Conservation (phyloP, 1,140 invertebrate species). For the Orussus abietinus region DNA sequence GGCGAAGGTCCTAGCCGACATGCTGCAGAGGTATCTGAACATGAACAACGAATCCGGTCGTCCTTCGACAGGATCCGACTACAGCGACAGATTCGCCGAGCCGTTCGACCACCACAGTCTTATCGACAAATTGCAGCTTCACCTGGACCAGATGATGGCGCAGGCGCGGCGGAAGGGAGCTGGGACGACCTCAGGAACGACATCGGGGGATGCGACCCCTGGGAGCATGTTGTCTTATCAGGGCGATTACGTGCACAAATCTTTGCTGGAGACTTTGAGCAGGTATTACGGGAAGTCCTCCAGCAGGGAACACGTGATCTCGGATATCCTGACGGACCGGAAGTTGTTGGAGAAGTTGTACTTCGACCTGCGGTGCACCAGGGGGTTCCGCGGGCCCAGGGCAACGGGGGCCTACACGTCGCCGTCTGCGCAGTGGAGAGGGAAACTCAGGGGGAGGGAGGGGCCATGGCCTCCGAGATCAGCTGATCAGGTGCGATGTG, state of each 20-base stretch:
- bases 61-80: not conserved
- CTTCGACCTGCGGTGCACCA: slow-evolving; percentile 66
- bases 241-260: slow-evolving; percentile 60
- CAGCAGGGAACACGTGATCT: slow-evolving; percentile 65
- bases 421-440: slow-evolving; percentile 42
- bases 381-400: slow-evolving; percentile 60
- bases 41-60: slow-evolving; percentile 44
- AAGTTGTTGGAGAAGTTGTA: slow-evolving; percentile 69
- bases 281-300: slow-evolving; percentile 64
- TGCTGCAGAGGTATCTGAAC: slow-evolving; percentile 66
- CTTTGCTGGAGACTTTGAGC: slow-evolving; percentile 61
- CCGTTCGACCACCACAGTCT: slow-evolving; percentile 61
- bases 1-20: slow-evolving; percentile 58
- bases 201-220: slow-evolving; percentile 16
- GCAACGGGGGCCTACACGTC: slow-evolving; percentile 46
- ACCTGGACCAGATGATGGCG: slow-evolving; percentile 54
- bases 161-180: slow-evolving; percentile 29
- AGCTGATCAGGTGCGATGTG: too few species aligned
- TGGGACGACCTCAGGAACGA: slow-evolving; percentile 10
- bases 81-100: slow-evolving; percentile 21
- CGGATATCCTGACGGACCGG: slow-evolving; percentile 66
- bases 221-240: slow-evolving; percentile 37
- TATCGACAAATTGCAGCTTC: slow-evolving; percentile 62
- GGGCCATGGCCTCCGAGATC: too few species aligned
- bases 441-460: too few species aligned